Conservation (phyloP, 1,140 invertebrate genomes). For the Sycophaga agraensis region DNA sequence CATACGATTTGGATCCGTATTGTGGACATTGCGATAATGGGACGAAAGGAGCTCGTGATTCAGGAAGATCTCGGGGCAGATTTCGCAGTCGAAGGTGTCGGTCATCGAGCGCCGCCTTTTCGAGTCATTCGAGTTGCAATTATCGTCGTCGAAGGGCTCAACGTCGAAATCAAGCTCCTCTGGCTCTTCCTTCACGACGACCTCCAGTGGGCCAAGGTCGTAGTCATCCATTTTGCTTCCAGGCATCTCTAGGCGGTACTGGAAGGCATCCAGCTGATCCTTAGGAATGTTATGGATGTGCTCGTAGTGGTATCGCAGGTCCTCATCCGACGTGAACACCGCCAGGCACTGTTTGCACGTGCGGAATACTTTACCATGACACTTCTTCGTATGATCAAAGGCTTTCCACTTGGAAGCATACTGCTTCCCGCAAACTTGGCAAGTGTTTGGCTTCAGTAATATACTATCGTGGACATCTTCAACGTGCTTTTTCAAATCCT, state of each 20-base stretch:
- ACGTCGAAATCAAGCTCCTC: conserved; percentile 51
- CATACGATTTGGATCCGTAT: conserved; percentile 46
- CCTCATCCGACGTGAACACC: conserved; percentile 59
- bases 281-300: conserved; percentile 51
- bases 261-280: conserved; percentile 50
- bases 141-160: conserved; percentile 38
- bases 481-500: conserved; percentile 63
- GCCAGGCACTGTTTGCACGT: conserved; percentile 64
- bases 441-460: conserved; percentile 60
- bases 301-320: conserved; percentile 58
- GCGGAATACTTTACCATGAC: conserved; percentile 62
- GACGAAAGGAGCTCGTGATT: conserved; percentile 45
- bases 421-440: conserved; percentile 64
- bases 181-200: conserved; percentile 50
- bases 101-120: conserved; percentile 39
- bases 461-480: conserved; percentile 57
- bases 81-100: conserved; percentile 52
- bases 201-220: conserved; percentile 32
- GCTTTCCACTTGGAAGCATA: conserved; percentile 66
- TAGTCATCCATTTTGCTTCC: conserved; percentile 19
- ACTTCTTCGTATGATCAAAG: conserved; percentile 65
- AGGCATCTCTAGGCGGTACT: conserved; percentile 44
- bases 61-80: conserved; percentile 54
- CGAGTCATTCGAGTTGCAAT: conserved; percentile 34
- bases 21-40: conserved; percentile 51